Evolutionary conservation across 2,113 vertebrate species (phyloP).

Genomic region (Alligator sinensis): DNA sequence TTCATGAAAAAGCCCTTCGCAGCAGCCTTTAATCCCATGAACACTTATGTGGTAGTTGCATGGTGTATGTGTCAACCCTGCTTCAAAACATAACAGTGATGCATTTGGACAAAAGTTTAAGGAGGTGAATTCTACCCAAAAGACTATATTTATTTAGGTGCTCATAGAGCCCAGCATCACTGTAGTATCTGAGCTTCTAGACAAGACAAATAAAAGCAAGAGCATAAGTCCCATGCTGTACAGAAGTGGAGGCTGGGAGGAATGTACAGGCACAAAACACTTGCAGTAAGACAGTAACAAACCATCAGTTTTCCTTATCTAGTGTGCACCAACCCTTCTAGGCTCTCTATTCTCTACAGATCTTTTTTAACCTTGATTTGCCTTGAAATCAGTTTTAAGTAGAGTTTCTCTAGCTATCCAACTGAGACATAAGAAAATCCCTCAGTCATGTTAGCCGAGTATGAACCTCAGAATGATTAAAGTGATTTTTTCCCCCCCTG

Average conservation of each 20-base stretch:
- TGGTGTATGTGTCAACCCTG: accelerated
- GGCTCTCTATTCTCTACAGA: background rate
- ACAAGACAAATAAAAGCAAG: background rate
- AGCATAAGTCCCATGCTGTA: background rate
- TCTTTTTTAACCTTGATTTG: background rate
- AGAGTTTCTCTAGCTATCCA: background rate
- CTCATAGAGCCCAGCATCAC: accelerated
- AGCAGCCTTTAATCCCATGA: background rate
- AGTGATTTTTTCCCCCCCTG: too few relatives aligned
- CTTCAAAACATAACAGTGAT: background rate
- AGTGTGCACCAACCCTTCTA: too few relatives aligned
- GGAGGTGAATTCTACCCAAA: background rate
- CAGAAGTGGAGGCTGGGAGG: background rate
- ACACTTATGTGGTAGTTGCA: background rate
- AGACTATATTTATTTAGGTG: background rate
- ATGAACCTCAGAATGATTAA: background rate
- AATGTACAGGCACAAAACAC: background rate
- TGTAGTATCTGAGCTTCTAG: background rate
- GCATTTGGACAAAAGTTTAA: accelerated
- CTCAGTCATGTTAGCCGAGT: background rate
- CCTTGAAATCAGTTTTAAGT: background rate
- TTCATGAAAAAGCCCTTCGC: background rate
- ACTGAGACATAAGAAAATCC: background rate
- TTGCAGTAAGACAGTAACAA: accelerated
- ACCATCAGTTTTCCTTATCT: background rate